Conservation (phyloP, 1,140 invertebrate genomes). For the Mycetomoellerius zeteki region DNA sequence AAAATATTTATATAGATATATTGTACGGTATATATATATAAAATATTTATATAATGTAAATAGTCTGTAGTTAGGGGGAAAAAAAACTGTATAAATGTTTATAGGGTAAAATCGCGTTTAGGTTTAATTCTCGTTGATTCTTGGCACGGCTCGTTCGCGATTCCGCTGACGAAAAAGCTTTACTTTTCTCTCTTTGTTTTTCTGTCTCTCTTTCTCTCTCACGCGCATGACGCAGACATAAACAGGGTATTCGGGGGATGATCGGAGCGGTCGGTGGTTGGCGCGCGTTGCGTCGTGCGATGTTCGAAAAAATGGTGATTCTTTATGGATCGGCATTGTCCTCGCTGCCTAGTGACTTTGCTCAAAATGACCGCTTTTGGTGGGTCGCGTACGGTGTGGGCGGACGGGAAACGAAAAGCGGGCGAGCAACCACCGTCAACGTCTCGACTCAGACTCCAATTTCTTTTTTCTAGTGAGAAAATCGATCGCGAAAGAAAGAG, state of each 20-base stretch:
- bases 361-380: slow-evolving; percentile 86
- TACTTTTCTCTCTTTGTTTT: slow-evolving; percentile 48
- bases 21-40: slow-evolving; percentile 70
- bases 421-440: neutral
- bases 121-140: slow-evolving; percentile 74
- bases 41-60: slow-evolving; percentile 76
- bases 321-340: slow-evolving; percentile 77
- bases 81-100: slow-evolving; percentile 70
- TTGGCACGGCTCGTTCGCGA: slow-evolving; percentile 68
- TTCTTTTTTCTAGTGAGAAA: slow-evolving; percentile 69
- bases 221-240: slow-evolving; percentile 75
- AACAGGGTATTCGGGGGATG: slow-evolving; percentile 77
- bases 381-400: slow-evolving; percentile 79
- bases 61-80: slow-evolving; percentile 71
- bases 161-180: slow-evolving; percentile 34
- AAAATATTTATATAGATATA: slow-evolving; percentile 71
- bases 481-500: slow-evolving; percentile 54
- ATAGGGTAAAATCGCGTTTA: slow-evolving; percentile 67
- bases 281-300: slow-evolving; percentile 25
- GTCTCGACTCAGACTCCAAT: neutral
- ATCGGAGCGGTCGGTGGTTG: neutral
- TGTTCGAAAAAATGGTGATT: slow-evolving; percentile 79
- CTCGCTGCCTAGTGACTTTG: slow-evolving; percentile 79
- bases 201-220: slow-evolving; percentile 23
- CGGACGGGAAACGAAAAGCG: slow-evolving; percentile 72